phyloP scores from a whole-genome alignment of 2,797 vertebrate genomes.

The Rhyacichthys aspro region DNA sequence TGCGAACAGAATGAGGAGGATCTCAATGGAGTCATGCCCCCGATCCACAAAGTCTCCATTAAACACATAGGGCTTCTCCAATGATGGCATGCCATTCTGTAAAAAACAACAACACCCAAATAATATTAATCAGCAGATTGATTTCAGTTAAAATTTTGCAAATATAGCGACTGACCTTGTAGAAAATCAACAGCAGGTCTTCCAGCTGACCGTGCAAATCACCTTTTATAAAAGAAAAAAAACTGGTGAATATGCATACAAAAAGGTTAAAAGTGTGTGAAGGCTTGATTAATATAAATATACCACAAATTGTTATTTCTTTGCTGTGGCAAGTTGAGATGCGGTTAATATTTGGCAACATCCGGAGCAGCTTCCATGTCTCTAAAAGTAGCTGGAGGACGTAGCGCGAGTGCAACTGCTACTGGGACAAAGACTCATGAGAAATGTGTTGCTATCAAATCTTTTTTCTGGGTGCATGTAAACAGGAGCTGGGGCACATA shows the following conservation, averaged over 20 bases:
- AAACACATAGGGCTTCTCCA: conserved; percentile 91
- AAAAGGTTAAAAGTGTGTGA: not conserved
- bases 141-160: no score
- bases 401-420: conserved; percentile 95
- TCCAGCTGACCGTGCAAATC: conserved; percentile 94
- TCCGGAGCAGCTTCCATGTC: conserved; percentile 86
- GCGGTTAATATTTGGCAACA: conserved; percentile 91
- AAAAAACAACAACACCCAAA: not conserved
- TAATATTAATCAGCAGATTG: no score
- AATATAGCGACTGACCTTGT: conserved; percentile 84
- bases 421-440: conserved; percentile 76
- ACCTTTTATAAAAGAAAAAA: conserved; percentile 77
- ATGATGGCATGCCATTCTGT: conserved; percentile 92
- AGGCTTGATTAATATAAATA: not conserved
- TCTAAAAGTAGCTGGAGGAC: conserved; percentile 91
- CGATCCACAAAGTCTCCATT: conserved; percentile 96
- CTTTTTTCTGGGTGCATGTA: not conserved
- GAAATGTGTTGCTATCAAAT: not conserved
- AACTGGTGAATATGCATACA: not conserved
- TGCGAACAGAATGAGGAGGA: conserved; percentile 90
- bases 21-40: conserved; percentile 91
- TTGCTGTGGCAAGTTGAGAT: conserved; percentile 92
- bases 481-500: conserved; percentile 70
- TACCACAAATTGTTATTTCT: conserved; percentile 94
- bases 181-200: conserved; percentile 93